Base-by-base conservation (phyloP, 2,113 vertebrate genomes). In the Pao palembangensis region DNA sequence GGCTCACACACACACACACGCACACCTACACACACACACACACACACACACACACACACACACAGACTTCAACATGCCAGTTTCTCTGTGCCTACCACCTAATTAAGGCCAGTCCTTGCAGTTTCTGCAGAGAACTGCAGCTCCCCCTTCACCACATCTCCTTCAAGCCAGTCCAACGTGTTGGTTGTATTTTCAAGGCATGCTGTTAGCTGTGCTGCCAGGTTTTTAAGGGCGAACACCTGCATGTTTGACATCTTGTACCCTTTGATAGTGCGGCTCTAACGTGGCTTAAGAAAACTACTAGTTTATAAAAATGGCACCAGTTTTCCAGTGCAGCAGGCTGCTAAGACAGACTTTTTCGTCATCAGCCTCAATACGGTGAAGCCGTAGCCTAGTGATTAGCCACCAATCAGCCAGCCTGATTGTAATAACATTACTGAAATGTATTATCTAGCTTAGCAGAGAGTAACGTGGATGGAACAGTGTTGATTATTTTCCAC, bases 31-130 rank as follows among this genome's bases (percentile, higher is more conserved):
- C 64, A 55, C 54, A 19, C 51, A 19, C 51, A 42, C 58, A 55
- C 31, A 51, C 6, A 34, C 25, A 43, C 47, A 54, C 51, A 59
- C 25, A 71, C 11, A 58, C n/a, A 34, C 71, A 61, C 64, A 58
- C 53, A 8, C 56, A 73, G 49, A 61, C 73, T 75, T 77, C 75
- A 82, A 82, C 69, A 82, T 78, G 81, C 79, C 79, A 79, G 72
- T 82, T 80, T 89, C 75, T 75, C 73, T 61, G 76, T 85, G 73
- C 72, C 77, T 76, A 80, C 80, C 76, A 76, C 79, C 85, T 88
- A 90, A 91, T 91, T 86, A 91, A 85, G 75, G 63, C 75, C 71
- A 76, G 76, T 75, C 78, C 81, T 84, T 83, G 79, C 85, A 85
- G 81, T 80, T 83, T 81, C 75, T 62, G 75, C 73, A 82, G 77